Base-by-base conservation (phyloP, 2,888 invertebrate species). In the Kryphioiulus occultus region DNA sequence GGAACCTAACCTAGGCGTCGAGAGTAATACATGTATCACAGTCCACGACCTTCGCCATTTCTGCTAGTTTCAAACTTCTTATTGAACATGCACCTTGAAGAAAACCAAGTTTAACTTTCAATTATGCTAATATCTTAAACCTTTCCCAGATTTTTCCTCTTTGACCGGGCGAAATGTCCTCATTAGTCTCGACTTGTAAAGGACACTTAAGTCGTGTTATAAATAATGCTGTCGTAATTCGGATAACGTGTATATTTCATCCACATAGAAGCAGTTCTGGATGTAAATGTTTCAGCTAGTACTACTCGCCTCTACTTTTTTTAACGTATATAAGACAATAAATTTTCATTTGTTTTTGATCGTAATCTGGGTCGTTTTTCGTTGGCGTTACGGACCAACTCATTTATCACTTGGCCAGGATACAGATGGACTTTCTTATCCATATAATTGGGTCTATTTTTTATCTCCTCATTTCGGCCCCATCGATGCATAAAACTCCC, bases 321-420 rank as follows among this genome's bases (percentile, higher is more conserved):
- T 68, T 68, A 68, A 68, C 3, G 26, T 26, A 68, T 26, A 68
- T 68, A 26, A 26, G 26, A 68, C 68, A 68, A 68, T 68, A 68
- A 68, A 68, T 68, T 68, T 68, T 68, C 68, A 68, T 68, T 68
- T 68, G 68, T 68, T 68, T 68, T 68, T 68, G 68, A 68, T 22
- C 26, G 68, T 68, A 68, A 68, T 68, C 68, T 68, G n/a, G 68
- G 59, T 1, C n/a, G 19, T 59, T 59, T 59, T 59, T 59, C 59
- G 59, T n/a, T 22, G 1, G 22, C 9, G 12, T 26, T 12, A 1
- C 68, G 26, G 12, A 68, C 68, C 22, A 68, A 68, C 68, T 68
- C 68, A 68, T 68, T 68, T 68, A 68, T 68, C 68, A 68, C 68
- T 68, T 68, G 68, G 68, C 68, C 22, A 26, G 26, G 68, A 68